Conservation (phyloP, 2,888 invertebrate genomes). For the Lycocerus yunnanus region DNA sequence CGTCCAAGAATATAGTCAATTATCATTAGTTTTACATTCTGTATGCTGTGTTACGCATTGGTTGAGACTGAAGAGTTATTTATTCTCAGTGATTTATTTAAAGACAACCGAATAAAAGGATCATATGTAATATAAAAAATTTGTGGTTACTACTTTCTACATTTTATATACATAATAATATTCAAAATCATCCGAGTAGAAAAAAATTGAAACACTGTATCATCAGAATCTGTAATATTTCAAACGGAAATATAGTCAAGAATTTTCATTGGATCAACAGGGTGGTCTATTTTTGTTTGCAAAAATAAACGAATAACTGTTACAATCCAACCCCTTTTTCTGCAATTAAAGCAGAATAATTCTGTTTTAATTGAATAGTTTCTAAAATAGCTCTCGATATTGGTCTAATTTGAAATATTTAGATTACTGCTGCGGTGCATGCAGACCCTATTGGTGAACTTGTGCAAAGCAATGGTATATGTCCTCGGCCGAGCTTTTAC, state of each 20-base stretch:
- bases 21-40: constrained; percentile 22
- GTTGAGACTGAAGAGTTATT: constrained; percentile 22
- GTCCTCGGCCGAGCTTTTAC: neutral
- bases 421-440: too few species aligned
- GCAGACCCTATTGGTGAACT: neutral
- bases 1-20: constrained; percentile 15
- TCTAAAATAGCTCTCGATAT: too few species aligned
- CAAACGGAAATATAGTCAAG: neutral
- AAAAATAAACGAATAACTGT: too few species aligned
- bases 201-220: neutral
- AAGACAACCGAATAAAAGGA: constrained; percentile 11
- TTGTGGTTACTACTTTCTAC: neutral
- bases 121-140: neutral
- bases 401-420: too few species aligned
- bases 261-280: neutral
- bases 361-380: too few species aligned
- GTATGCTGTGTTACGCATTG: constrained; percentile 9
- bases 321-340: too few species aligned
- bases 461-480: neutral
- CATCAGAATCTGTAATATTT: neutral
- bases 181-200: neutral
- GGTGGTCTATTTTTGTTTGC: too few species aligned
- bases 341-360: too few species aligned
- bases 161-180: neutral
- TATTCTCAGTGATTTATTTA: constrained; percentile 24